Conservation (phyloP, 2,888 invertebrate species). For the Mesoligia furuncula region DNA sequence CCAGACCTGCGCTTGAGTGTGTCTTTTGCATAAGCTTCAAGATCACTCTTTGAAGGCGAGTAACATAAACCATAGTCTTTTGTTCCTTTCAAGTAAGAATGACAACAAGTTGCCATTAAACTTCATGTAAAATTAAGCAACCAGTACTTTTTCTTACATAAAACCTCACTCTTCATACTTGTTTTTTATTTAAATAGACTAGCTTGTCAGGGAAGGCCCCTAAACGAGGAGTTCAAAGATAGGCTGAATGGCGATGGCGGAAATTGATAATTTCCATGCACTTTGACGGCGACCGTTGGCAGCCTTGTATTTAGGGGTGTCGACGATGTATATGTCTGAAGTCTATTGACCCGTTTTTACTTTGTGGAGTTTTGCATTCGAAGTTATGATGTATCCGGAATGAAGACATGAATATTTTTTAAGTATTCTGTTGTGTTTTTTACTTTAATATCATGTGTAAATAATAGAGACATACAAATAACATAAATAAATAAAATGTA, state of each 20-base stretch:
- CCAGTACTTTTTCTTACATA: too few species aligned
- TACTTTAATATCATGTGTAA: neutral
- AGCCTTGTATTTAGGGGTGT: constrained; percentile 34
- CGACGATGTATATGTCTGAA: constrained; percentile 6
- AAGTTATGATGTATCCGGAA: neutral
- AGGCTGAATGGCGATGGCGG: constrained; percentile 31
- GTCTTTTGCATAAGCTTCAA: too few species aligned
- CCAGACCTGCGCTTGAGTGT: too few species aligned
- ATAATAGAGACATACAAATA: too few species aligned
- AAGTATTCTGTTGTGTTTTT: neutral
- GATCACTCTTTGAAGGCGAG: too few species aligned
- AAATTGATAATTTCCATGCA: constrained; percentile 62
- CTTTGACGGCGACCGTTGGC: constrained; percentile 35
- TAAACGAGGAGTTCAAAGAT: constrained; percentile 25
- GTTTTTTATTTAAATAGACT: constrained; percentile 16
- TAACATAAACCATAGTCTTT: too few species aligned
- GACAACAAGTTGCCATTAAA: neutral
- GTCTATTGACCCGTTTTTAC: constrained; percentile 7
- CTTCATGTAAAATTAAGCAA: neutral
- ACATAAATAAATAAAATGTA: too few species aligned
- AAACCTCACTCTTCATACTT: neutral
- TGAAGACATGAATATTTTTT: neutral
- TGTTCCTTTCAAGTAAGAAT: neutral
- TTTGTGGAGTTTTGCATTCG: neutral
- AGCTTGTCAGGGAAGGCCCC: neutral